Evolutionary conservation across 2,797 vertebrate genomes (phyloP).

Genomic region (Mus spretus): DNA sequence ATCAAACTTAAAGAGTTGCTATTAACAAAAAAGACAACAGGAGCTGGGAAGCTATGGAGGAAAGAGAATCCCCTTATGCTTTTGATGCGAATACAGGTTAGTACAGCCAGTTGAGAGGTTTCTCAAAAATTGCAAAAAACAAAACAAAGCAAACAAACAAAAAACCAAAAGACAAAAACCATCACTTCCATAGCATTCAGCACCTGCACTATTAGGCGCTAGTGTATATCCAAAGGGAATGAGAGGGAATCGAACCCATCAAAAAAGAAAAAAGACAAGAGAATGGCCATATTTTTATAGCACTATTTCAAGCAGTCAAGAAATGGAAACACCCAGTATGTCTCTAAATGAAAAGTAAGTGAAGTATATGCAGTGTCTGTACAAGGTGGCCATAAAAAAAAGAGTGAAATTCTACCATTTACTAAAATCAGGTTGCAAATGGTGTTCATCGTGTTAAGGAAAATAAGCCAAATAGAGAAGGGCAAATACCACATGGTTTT

Average conservation of each 20-base stretch:
- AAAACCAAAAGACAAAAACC: neutral
- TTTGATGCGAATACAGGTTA: no score
- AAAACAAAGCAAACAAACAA: neutral
- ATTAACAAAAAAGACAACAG: neutral
- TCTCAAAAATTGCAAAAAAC: neutral
- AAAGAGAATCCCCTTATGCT: neutral
- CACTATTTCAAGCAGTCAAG: neutral
- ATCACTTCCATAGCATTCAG: neutral
- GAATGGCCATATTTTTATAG: neutral
- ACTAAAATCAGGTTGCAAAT: neutral
- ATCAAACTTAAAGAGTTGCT: neutral
- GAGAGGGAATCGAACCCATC: neutral
- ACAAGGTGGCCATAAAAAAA: no score
- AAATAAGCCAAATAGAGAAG: neutral
- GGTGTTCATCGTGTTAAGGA: neutral
- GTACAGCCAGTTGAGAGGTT: neutral
- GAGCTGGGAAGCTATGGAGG: neutral
- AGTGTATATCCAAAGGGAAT: neutral
- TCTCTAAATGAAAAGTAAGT: neutral
- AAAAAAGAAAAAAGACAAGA: neutral
- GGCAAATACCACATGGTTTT: neutral
- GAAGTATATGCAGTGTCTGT: no score
- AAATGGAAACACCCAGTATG: neutral
- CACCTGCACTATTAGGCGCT: no score
- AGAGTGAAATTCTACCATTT: neutral